phyloP scores from a whole-genome alignment of 2,888 invertebrate species.

The Microctonus hyperodae region DNA sequence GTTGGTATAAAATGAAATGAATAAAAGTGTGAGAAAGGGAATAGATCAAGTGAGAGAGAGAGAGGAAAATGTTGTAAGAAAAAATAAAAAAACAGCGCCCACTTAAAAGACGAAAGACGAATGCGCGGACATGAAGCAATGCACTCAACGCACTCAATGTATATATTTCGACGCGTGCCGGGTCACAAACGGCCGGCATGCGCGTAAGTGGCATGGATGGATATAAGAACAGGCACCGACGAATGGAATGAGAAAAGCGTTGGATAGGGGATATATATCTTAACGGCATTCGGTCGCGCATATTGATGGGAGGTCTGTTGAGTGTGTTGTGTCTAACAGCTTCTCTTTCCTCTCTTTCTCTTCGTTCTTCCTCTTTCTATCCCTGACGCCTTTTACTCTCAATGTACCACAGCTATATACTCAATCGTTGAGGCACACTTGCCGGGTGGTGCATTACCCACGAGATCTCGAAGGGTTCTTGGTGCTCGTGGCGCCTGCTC shows the following conservation, averaged over 20 bases:
- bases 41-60: neutral
- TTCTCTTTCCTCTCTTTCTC: conserved; percentile 43
- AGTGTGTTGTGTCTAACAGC: conserved; percentile 63
- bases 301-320: conserved; percentile 60
- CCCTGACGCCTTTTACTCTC: neutral
- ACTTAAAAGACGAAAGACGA: conserved; percentile 51
- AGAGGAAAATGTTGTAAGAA: neutral
- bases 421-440: conserved; percentile 23
- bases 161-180: conserved; percentile 45
- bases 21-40: neutral
- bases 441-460: conserved; percentile 32
- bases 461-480: conserved; percentile 30
- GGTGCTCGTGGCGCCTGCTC: conserved; percentile 29
- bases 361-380: conserved; percentile 31
- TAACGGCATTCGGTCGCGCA: conserved; percentile 56
- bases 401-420: neutral
- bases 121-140: conserved; percentile 55
- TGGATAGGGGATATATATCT: conserved; percentile 59
- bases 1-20: neutral
- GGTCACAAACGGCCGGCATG: conserved; percentile 32
- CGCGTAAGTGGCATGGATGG: conserved; percentile 38
- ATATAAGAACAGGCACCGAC: conserved; percentile 19
- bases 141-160: conserved; percentile 53
- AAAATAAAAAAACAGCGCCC: conserved; percentile 1
- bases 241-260: conserved; percentile 39